phyloP scores from a whole-genome alignment of 2,888 invertebrate genomes.

The Julus scanicus region DNA sequence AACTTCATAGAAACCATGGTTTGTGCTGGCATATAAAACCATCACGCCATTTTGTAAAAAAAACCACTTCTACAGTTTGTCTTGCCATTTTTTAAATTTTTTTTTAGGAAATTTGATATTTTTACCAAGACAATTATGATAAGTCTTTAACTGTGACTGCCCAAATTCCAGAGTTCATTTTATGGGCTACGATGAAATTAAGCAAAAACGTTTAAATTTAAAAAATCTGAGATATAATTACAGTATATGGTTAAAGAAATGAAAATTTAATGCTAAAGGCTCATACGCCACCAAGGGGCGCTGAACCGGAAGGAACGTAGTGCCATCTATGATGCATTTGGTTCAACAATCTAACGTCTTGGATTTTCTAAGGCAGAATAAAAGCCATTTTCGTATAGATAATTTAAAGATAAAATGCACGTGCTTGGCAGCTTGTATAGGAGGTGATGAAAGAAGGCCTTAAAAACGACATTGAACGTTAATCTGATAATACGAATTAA shows the following conservation, averaged over 20 bases:
- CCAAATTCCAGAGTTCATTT: slow-evolving; percentile 1
- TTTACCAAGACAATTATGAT: neutral
- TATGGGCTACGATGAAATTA: too few relatives aligned
- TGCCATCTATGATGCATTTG: neutral
- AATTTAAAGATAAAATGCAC: too few relatives aligned
- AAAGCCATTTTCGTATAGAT: too few relatives aligned
- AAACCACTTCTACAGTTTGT: neutral
- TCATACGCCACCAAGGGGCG: too few relatives aligned
- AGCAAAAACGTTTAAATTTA: too few relatives aligned
- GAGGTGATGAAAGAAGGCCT: neutral
- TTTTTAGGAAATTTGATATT: neutral
- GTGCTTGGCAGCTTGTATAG: too few relatives aligned
- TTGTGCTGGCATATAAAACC: neutral
- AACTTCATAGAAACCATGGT: neutral
- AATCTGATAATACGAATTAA: neutral
- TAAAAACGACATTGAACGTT: neutral
- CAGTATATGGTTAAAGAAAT: too few relatives aligned
- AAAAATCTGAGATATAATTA: neutral
- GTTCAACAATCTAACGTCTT: neutral
- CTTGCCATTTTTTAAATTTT: neutral
- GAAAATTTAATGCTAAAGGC: too few relatives aligned
- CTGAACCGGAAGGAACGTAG: neutral
- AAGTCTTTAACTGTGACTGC: neutral
- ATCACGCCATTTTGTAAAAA: neutral
- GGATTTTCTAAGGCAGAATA: too few relatives aligned